Percentiles rank a stretch among this genome's conserved stretches.
Evolutionary conservation across 2,797 vertebrate genomes (phyloP).

Genomic region (Lagodon rhomboides): DNA sequence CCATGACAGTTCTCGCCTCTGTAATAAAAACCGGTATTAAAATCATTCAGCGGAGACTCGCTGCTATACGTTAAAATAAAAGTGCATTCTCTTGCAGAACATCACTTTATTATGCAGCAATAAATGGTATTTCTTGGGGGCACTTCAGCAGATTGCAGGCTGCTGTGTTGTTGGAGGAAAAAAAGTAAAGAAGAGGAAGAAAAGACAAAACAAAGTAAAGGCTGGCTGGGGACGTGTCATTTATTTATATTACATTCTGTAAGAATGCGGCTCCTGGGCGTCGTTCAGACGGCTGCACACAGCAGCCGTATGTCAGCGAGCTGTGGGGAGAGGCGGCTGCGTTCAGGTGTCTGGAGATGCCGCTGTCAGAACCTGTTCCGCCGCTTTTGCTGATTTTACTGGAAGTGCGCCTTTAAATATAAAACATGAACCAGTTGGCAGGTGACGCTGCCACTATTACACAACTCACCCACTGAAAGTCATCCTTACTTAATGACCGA

Average conservation of each 20-base stretch:
- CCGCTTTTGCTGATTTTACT: constrained; percentile 7
- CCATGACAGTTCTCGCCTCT: neutral
- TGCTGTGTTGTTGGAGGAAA: neutral
- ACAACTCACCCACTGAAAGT: neutral
- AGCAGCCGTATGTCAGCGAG: neutral
- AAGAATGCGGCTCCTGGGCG: constrained; percentile 8
- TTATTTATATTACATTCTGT: constrained; percentile 22
- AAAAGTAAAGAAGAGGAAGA: neutral
- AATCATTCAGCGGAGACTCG: constrained; percentile 6
- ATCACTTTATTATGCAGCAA: constrained; percentile 9
- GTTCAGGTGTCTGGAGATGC: neutral
- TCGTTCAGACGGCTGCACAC: neutral
- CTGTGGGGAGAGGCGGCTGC: neutral
- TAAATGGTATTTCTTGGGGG: constrained; percentile 12
- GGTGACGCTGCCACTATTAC: neutral
- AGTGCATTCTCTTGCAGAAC: constrained; percentile 13
- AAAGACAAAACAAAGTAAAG: constrained; percentile 29
- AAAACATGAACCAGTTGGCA: neutral
- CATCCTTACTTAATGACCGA: neutral
- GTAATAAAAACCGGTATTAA: constrained; percentile 1
- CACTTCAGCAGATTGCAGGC: constrained; percentile 1
- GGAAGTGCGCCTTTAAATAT: neutral
- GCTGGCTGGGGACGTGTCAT: constrained; percentile 15
- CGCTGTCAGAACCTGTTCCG: neutral
- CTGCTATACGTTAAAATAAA: constrained; percentile 11